phyloP scores from a whole-genome alignment of 2,888 invertebrate species.

The Callinectes sapidus region DNA sequence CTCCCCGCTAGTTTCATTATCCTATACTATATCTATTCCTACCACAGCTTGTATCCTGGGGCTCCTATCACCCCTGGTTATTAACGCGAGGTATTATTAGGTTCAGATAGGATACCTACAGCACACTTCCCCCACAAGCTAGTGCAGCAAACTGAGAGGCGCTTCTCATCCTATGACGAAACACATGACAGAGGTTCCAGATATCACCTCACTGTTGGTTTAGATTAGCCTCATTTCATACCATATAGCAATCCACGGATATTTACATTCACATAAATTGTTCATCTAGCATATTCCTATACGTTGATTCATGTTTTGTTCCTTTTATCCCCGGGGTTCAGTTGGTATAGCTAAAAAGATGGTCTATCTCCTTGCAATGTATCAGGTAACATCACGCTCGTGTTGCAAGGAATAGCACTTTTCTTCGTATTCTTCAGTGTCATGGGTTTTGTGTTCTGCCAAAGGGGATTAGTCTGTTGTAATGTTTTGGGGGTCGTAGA shows the following conservation, averaged over 20 bases:
- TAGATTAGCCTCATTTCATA: not conserved
- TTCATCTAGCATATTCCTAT: too few species aligned
- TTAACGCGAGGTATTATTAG: not conserved
- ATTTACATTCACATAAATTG: not conserved
- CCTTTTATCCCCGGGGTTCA: too few species aligned
- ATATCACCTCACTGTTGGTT: not conserved
- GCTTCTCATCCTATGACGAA: not conserved
- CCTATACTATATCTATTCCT: not conserved
- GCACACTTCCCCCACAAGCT: not conserved
- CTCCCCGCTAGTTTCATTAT: not conserved
- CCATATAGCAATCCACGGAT: not conserved
- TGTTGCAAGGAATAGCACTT: too few species aligned
- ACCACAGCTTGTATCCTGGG: not conserved
- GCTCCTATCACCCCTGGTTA: not conserved
- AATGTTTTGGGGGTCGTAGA: not conserved
- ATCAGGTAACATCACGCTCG: too few species aligned
- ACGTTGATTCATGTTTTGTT: too few species aligned
- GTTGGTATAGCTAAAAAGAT: too few species aligned
- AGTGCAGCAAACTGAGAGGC: not conserved
- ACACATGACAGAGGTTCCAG: not conserved
- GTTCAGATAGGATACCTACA: not conserved
- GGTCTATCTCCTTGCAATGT: too few species aligned
- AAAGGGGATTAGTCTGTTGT: not conserved
- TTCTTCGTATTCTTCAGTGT: too few species aligned
- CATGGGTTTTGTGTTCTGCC: not conserved